These are phyloP conservation scores for Edolisoma coerulescens DNA, from an alignment of 2,113 vertebrate species.

Conservation along the genomic window DNA sequence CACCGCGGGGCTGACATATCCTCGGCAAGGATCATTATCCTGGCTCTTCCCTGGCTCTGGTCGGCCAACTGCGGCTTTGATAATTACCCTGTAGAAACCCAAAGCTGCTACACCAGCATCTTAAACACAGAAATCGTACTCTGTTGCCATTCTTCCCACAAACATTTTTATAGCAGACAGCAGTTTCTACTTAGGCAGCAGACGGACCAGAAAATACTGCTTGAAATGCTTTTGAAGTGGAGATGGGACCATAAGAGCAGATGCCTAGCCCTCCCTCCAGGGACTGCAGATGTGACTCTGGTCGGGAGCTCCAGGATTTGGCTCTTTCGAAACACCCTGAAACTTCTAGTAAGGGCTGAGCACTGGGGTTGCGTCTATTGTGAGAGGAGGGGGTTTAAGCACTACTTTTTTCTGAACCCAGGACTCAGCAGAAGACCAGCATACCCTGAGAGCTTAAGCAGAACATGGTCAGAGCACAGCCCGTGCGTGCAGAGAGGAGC, in stretches of 20 bases:
- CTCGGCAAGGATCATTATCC: neutral
- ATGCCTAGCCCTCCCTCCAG: neutral
- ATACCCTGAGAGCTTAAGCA: accelerated
- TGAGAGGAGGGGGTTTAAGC: neutral
- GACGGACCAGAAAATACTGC: neutral
- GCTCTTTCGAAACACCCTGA: neutral
- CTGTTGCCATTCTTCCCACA: neutral
- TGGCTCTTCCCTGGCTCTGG: neutral
- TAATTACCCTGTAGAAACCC: neutral
- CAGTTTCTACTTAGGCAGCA: constrained; percentile 37
- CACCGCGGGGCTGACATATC: neutral
- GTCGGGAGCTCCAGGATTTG: neutral
- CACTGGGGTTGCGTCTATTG: neutral
- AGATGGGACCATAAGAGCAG: neutral
- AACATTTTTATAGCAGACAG: constrained; percentile 5
- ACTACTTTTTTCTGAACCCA: neutral
- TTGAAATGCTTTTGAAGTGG: constrained; percentile 9
- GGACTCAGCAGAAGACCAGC: neutral
- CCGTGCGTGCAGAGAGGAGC: neutral
- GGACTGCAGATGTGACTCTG: neutral
- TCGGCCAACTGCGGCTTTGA: neutral
- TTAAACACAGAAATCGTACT: neutral
- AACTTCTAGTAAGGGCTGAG: neutral
- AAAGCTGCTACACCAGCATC: constrained; percentile 12
- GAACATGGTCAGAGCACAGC: neutral